Evolutionary conservation across 2,888 invertebrate genomes (phyloP).

Genomic region (Rotaria sp.): DNA sequence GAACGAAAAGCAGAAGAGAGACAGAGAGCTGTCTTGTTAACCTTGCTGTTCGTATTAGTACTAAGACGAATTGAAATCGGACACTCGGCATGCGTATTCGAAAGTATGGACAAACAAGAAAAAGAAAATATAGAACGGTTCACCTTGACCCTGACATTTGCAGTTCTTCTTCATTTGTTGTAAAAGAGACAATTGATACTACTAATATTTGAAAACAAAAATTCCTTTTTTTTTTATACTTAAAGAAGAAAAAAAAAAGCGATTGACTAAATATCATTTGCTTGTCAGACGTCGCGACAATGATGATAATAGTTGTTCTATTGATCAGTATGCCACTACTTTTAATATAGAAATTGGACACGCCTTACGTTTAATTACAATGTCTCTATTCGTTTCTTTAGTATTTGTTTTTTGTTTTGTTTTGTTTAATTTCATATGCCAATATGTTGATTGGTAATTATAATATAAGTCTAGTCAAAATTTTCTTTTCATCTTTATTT

Average conservation of each 20-base stretch:
- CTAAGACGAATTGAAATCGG: constrained; percentile 7
- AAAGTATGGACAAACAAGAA: background rate
- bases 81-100: background rate
- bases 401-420: background rate
- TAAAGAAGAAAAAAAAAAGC: background rate
- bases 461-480: background rate
- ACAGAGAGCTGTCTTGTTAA: background rate
- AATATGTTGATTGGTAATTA: background rate
- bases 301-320: constrained; percentile 15
- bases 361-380: background rate
- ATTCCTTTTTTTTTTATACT: background rate
- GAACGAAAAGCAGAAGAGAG: background rate
- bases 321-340: constrained; percentile 18
- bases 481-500: background rate
- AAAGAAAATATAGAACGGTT: background rate
- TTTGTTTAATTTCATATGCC: background rate
- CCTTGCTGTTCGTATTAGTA: constrained; percentile 2
- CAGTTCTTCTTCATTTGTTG: background rate
- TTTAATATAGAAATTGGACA: background rate
- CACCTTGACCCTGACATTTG: constrained; percentile 31
- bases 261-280: background rate
- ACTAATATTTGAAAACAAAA: constrained; percentile 6
- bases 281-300: constrained; percentile 16
- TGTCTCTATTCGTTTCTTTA: background rate
- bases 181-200: background rate